Conservation (phyloP, 1,140 invertebrate species). For the Odontomachus brunneus region DNA sequence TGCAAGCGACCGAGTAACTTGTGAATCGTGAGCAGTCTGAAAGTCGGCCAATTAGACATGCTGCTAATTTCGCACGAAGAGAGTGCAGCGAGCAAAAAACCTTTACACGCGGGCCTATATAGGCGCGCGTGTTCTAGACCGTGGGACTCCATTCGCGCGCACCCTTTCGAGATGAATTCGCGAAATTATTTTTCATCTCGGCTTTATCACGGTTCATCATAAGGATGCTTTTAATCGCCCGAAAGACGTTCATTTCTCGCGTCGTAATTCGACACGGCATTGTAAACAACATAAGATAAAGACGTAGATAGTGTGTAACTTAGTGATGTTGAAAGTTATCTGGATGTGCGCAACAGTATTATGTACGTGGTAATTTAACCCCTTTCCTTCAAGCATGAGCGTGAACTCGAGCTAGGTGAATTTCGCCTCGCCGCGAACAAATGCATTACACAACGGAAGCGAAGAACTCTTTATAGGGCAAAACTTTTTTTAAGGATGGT, state of each 20-base stretch:
- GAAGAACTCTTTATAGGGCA: too few species aligned
- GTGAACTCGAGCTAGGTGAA: conserved; percentile 21
- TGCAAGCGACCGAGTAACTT: conserved; percentile 13
- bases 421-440: conserved; percentile 21
- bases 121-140: too few species aligned
- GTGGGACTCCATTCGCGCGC: too few species aligned
- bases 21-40: not conserved
- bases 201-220: not conserved
- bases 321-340: conserved; percentile 15
- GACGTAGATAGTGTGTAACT: not conserved
- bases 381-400: not conserved
- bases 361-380: conserved; percentile 43
- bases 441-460: conserved; percentile 28
- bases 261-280: not conserved
- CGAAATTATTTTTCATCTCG: not conserved
- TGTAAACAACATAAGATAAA: not conserved
- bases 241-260: not conserved
- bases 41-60: conserved; percentile 52
- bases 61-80: conserved; percentile 31
- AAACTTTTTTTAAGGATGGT: too few species aligned
- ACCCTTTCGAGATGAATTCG: not conserved
- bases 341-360: not conserved
- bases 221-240: not conserved
- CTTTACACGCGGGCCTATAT: conserved; percentile 6
- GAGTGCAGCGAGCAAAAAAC: not conserved